Evolutionary conservation across 2,888 invertebrate species (phyloP).

Genomic region (Andrena hattorfiana): DNA sequence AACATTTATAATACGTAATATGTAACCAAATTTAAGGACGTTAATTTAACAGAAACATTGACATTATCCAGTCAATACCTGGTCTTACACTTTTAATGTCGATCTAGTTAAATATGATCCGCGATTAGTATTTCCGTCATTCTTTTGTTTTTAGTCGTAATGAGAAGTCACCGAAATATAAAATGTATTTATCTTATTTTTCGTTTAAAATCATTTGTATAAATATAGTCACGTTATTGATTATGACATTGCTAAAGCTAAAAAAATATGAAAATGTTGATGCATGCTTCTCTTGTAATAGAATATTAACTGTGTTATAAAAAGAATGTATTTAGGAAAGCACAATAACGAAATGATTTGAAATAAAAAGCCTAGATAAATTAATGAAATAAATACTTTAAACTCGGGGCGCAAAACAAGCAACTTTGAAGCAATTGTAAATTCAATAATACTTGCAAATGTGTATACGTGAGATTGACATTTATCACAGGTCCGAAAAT

Average conservation of each 20-base stretch:
- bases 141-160: background rate
- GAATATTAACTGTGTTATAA: background rate
- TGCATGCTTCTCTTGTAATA: background rate
- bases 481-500: background rate
- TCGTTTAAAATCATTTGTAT: background rate
- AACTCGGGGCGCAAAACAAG: background rate
- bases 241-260: background rate
- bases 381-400: background rate
- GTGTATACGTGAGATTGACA: background rate
- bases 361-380: background rate
- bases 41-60: background rate
- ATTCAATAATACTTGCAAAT: constrained; percentile 10
- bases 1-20: background rate
- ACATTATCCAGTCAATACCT: background rate
- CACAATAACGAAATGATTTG: constrained; percentile 2
- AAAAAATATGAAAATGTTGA: background rate
- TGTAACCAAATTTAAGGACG: background rate
- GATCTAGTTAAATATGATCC: background rate
- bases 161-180: background rate
- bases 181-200: background rate
- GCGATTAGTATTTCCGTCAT: background rate
- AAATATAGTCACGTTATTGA: background rate
- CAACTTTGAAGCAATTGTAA: background rate
- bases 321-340: background rate
- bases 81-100: background rate